Percentiles rank a stretch among this genome's conserved stretches.
These are phyloP conservation scores for Enoplolaimus lenunculus DNA, from an alignment of 2,888 invertebrate genomes.

Conservation along the genomic window DNA sequence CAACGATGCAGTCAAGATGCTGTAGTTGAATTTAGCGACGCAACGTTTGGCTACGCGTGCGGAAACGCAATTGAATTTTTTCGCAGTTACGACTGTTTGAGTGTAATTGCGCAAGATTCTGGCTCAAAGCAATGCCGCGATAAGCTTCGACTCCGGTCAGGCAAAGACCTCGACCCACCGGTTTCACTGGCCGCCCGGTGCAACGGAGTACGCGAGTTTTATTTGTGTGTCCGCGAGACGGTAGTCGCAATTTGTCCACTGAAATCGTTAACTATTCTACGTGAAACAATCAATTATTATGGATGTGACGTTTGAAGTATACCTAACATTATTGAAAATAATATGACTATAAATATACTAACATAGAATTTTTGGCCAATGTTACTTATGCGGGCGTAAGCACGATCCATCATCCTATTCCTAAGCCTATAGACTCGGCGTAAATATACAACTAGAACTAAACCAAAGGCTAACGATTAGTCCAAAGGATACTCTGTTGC, in stretches of 20 bases:
- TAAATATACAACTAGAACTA: too few relatives aligned
- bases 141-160: not conserved
- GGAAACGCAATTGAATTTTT: not conserved
- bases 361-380: too few relatives aligned
- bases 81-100: not conserved
- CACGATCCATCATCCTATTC: too few relatives aligned
- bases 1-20: conserved; percentile 21
- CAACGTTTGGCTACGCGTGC: conserved; percentile 4
- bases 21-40: conserved; percentile 15
- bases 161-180: not conserved
- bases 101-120: not conserved
- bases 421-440: too few relatives aligned
- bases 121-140: too few relatives aligned
- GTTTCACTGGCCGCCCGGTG: not conserved
- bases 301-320: too few relatives aligned
- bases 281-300: not conserved
- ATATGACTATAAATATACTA: too few relatives aligned
- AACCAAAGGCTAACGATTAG: too few relatives aligned
- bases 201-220: not conserved
- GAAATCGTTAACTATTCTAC: not conserved
- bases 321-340: too few relatives aligned
- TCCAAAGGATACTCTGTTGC: too few relatives aligned
- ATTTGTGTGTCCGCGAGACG: not conserved
- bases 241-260: not conserved
- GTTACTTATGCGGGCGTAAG: too few relatives aligned